Base-by-base conservation (phyloP, 2,888 invertebrate genomes). In the Clanis bilineata region DNA sequence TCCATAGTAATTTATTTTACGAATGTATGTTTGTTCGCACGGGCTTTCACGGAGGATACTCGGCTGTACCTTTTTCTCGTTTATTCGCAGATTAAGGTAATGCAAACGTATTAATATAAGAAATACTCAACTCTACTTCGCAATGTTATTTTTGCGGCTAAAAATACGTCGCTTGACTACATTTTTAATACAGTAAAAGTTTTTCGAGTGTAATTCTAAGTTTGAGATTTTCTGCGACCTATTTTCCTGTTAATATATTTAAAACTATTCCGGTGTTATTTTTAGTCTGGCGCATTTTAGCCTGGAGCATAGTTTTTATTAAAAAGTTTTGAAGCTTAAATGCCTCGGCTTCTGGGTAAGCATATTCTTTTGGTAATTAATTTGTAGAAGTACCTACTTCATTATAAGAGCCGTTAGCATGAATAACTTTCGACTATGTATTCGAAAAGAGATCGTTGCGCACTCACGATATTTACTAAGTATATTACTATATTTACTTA, bases 1-100 rank as follows among this genome's bases (percentile, higher is more conserved):
- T 74, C 72, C 73, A 76, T 72, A 73, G 71, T 74, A 74, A 80
- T 80, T 80, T 80, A 77, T 80, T 76, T 76, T 62, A 69, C 71
- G 76, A 77, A 79, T 75, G 76, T 66, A 70, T 60, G 73, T 76
- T 68, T 72, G 69, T 69, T 67, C 66, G 68, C 64, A 58, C 28
- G 56, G 28, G 56, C 41, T 56, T 56, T 56, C 28, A 41, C 41
- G 25, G 39, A 25, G 56, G 56, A 56, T 56, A 22, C 38, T 38
- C n/a, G 7, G 22, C 23, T 39, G 21, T 56, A 22, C 39, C 36
- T 39, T 56, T 38, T 56, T 56, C 56, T 56, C 56, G 43, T 56
- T 56, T 56, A 25, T 25, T 23, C 43, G 28, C 32, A 51, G 51
- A 51, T 51, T 51, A 51, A 51, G 51, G 51, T 28, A 32, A 51